Evolutionary conservation across 2,797 vertebrate genomes (phyloP).

Genomic region (Sciurus vulgaris): DNA sequence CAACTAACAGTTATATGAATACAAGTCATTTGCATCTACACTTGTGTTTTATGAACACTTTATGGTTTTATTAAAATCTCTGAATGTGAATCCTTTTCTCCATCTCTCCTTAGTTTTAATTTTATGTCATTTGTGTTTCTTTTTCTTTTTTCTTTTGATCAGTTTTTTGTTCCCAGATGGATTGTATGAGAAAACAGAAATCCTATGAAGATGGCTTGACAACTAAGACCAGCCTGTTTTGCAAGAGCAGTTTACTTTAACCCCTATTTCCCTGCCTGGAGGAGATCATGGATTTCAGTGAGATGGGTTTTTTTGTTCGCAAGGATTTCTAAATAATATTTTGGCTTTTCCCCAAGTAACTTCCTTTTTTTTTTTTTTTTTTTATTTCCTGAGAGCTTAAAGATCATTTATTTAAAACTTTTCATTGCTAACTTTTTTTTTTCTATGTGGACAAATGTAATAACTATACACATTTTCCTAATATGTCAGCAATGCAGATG

Average conservation of each 20-base stretch:
- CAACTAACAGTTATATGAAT: not conserved
- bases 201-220: not conserved
- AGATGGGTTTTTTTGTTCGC: slow-evolving; percentile 9
- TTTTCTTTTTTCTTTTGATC: not conserved
- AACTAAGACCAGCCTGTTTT: not conserved
- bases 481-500: slow-evolving; percentile 50
- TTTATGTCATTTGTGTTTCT: not conserved
- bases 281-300: not conserved
- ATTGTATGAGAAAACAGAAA: not conserved
- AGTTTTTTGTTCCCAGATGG: not conserved
- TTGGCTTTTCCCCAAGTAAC: not conserved
- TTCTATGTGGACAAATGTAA: not conserved
- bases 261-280: not conserved
- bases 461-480: not conserved
- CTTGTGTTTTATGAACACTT: not conserved
- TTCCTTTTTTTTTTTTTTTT: not conserved
- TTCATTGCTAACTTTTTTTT: slow-evolving; percentile 32
- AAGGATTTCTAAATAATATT: not conserved
- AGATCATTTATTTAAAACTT: slow-evolving; percentile 59
- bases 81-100: not conserved
- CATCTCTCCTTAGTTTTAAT: slow-evolving; percentile 4
- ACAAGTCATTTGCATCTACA: not conserved
- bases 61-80: not conserved
- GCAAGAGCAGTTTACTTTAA: not conserved
- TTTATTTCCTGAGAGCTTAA: not conserved